Percentiles rank a stretch among this genome's conserved stretches.
Evolutionary conservation across 1,140 invertebrate genomes (phyloP).

Genomic region (Drosophila biarmipes): DNA sequence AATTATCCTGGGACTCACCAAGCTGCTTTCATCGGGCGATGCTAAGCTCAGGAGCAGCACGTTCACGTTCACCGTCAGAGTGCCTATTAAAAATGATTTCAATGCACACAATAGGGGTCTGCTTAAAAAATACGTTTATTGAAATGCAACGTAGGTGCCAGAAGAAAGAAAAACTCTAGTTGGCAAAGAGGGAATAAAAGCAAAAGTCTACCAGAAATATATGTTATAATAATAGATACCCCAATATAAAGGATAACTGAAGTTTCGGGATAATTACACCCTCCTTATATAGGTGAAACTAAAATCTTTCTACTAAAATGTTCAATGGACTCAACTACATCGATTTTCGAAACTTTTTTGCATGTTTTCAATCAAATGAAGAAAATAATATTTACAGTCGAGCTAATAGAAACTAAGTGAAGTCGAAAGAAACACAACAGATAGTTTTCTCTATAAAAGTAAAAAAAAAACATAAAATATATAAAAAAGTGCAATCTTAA

Average conservation of each 20-base stretch:
- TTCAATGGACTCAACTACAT: too few relatives aligned
- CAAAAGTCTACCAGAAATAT: background rate
- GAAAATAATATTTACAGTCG: too few relatives aligned
- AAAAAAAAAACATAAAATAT: background rate
- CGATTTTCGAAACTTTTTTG: too few relatives aligned
- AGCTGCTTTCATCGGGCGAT: constrained; percentile 96
- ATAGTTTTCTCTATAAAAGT: background rate
- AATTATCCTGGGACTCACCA: constrained; percentile 88
- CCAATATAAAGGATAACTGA: background rate
- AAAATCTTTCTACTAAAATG: too few relatives aligned
- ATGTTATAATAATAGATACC: background rate
- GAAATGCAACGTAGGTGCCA: constrained; percentile 5
- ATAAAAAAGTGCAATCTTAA: constrained; percentile 4
- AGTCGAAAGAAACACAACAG: background rate
- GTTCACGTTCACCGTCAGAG: constrained; percentile 95
- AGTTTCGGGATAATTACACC: too few relatives aligned
- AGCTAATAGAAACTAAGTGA: too few relatives aligned
- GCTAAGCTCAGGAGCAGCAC: constrained; percentile 95
- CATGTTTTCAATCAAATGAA: background rate
- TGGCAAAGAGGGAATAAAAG: constrained; percentile 5
- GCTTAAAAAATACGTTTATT: background rate
- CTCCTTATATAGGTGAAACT: too few relatives aligned
- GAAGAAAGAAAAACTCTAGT: constrained; percentile 14
- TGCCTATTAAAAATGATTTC: constrained; percentile 87
- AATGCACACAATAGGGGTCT: background rate